A percentile compares a stretch with the other conserved stretches of the same genome.
Evolutionary conservation across 2,113 vertebrate genomes (phyloP).

Genomic region (Patagioenas fasciata): DNA sequence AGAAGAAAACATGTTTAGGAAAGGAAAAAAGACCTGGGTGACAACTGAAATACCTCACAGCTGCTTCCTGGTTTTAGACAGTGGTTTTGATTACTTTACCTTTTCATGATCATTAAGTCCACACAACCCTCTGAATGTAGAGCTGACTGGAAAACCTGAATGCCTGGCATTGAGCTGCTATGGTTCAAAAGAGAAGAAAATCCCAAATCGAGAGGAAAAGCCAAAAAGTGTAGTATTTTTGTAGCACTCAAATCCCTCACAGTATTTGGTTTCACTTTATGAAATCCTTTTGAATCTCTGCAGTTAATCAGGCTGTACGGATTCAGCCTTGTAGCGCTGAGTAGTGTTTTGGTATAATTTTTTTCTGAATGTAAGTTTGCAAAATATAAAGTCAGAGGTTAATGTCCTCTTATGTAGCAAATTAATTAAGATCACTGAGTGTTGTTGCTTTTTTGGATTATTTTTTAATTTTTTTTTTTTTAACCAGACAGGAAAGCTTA

Average conservation of each 20-base stretch:
- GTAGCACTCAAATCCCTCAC: not conserved
- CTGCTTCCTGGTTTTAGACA: not conserved
- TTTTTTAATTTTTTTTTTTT: not conserved
- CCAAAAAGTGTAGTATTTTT: not conserved
- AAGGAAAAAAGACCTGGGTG: not conserved
- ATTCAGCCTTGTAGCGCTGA: too few relatives aligned
- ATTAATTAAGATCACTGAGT: not conserved
- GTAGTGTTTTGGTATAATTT: not conserved
- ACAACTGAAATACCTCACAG: not conserved
- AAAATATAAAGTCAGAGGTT: not conserved
- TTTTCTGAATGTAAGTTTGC: not conserved
- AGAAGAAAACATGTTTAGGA: not conserved
- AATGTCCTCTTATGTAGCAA: not conserved
- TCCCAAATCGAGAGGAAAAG: not conserved
- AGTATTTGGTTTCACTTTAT: not conserved
- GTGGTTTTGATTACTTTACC: not conserved
- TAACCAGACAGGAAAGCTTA: not conserved
- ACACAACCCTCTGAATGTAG: not conserved
- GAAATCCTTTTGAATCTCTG: not conserved
- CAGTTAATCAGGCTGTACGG: not conserved
- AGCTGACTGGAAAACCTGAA: not conserved
- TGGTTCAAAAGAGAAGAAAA: not conserved
- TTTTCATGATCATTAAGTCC: not conserved
- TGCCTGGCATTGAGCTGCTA: not conserved
- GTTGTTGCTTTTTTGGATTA: not conserved